Evolutionary conservation across 2,888 invertebrate genomes (phyloP).

Genomic region (Notodonta dromedarius): DNA sequence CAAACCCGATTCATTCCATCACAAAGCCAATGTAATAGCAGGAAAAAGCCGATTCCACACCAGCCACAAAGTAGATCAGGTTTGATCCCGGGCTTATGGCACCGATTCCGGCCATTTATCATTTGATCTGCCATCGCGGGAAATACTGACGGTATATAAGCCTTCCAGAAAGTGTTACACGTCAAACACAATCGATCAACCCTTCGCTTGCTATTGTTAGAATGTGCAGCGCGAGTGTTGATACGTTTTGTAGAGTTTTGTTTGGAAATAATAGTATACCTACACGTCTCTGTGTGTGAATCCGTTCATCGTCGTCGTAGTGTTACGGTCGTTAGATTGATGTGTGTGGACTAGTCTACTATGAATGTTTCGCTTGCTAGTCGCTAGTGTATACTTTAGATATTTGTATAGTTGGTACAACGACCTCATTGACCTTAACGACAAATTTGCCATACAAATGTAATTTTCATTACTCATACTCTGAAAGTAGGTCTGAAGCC

Average conservation of each 20-base stretch:
- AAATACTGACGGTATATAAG: neutral
- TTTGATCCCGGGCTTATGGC: slow-evolving; percentile 6
- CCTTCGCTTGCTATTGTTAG: neutral
- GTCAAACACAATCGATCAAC: slow-evolving; percentile 5
- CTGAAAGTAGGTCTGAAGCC: too few species aligned
- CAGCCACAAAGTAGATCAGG: slow-evolving; percentile 3
- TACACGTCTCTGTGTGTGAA: too few species aligned
- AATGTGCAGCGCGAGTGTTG: neutral
- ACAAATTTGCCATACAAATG: too few species aligned
- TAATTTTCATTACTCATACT: too few species aligned
- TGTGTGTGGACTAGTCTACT: too few species aligned
- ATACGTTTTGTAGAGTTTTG: neutral
- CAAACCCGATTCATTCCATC: neutral
- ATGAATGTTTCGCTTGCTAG: too few species aligned
- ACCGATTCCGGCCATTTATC: slow-evolving; percentile 5
- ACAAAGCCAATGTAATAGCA: neutral
- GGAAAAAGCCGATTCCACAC: neutral
- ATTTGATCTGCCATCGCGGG: slow-evolving; percentile 4
- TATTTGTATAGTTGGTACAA: too few species aligned
- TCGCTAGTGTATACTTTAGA: too few species aligned
- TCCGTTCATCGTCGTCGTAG: too few species aligned
- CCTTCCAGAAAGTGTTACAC: slow-evolving; percentile 1
- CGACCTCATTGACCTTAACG: too few species aligned
- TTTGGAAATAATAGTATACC: too few species aligned
- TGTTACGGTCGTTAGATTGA: too few species aligned